Base-by-base conservation (phyloP, 64 coral and sea anemone genomes). In the Stichodactyla mertensii region DNA sequence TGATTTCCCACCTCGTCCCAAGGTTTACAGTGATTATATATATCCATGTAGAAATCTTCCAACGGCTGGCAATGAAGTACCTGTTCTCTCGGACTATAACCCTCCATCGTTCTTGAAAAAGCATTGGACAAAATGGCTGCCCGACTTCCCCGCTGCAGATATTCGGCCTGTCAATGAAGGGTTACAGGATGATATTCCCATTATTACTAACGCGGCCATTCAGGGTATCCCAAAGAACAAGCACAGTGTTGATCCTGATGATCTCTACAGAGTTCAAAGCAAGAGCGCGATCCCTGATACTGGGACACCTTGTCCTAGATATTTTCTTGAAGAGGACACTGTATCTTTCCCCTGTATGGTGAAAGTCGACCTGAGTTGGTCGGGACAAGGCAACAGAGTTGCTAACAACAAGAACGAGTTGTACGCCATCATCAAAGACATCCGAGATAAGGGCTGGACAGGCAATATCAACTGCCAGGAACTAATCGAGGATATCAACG, bases 71-170 rank as follows among this genome's bases (percentile, higher is more conserved):
- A 57, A 86, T 86, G 89, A 91, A 60, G 53, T 91, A 6, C 69
- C 83, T 23, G 36, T 91, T 15, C 55, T 91, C 13, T 78, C 85
- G 69, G 89, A 91, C 66, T 52, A 81, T 51, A 23, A 26, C 27
- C 89, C 89, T 24, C 55, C 55, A 52, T 57, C 12, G 1, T 61
- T 77, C 27, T 36, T 91, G 10, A 85, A 79, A 27, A 55, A 85
- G 16, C 89, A 91, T 18, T 91, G 89, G 89, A 86, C 55, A 67
- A 54, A 16, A 51, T 91, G 89, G 89, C 83, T 91, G 7, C 89
- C 89, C 2, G 89, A 55, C 71, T 90, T 86, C n/a, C 64, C 89
- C 56, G 10, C 82, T 15, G 54, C 13, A 18, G 55, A 55, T 11
- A 56, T 90, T 23, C 84, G 77, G 55, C 26, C 82, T 4, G 52